Percentiles rank a stretch among this genome's conserved stretches.
These are phyloP conservation scores for Limonius californicus DNA, from an alignment of 1,140 invertebrate genomes.

Conservation along the genomic window DNA sequence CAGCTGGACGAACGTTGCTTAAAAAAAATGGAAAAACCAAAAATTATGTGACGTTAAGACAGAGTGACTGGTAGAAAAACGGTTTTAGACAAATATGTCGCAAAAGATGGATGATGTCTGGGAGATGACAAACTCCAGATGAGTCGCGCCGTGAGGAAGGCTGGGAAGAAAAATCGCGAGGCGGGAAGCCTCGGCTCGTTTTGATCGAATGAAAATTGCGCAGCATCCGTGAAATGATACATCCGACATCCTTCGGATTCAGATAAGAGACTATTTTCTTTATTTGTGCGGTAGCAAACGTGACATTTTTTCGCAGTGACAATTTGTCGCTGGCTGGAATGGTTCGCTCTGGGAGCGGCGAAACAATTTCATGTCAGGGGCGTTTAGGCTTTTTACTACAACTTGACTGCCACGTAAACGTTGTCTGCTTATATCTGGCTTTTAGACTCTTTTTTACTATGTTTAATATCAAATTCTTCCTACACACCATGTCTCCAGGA, in stretches of 20 bases:
- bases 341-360: not conserved
- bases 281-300: constrained; percentile 21
- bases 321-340: constrained; percentile 24
- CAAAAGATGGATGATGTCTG: constrained; percentile 29
- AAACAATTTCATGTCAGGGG: constrained; percentile 18
- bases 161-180: constrained; percentile 19
- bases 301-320: constrained; percentile 27
- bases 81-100: constrained; percentile 15
- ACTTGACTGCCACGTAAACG: not conserved
- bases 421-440: not conserved
- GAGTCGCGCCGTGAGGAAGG: constrained; percentile 6
- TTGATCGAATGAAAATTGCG: constrained; percentile 40
- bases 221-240: constrained; percentile 34
- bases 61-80: constrained; percentile 14
- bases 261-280: constrained; percentile 27
- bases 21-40: not conserved
- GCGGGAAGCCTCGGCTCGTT: constrained; percentile 27
- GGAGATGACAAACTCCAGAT: constrained; percentile 29
- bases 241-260: constrained; percentile 26
- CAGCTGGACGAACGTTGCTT: too few relatives aligned
- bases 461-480: too few relatives aligned
- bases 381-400: not conserved
- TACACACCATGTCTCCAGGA: too few relatives aligned
- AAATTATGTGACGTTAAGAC: not conserved
- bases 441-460: not conserved